These are phyloP conservation scores for Hyposoter dolosus DNA, from an alignment of 2,888 invertebrate species.

Conservation along the genomic window DNA sequence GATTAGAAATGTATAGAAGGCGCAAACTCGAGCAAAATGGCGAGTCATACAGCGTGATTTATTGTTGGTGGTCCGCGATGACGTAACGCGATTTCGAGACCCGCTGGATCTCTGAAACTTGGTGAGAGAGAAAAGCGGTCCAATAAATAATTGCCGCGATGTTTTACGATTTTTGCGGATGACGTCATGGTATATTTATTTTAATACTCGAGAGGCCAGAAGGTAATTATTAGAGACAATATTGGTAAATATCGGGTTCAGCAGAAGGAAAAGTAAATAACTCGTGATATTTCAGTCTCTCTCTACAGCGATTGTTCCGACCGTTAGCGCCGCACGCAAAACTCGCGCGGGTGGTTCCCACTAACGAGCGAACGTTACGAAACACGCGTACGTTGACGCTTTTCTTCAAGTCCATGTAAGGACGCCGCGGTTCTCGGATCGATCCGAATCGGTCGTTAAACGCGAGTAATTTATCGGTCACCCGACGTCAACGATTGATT, in stretches of 20 bases:
- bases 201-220: not conserved
- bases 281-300: constrained; percentile 28
- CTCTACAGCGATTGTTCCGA: constrained; percentile 11
- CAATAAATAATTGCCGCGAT: not conserved
- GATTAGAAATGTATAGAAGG: constrained; percentile 44
- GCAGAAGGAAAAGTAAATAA: not conserved
- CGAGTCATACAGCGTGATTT: constrained; percentile 56
- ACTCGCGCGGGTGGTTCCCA: constrained; percentile 1
- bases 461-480: constrained; percentile 24
- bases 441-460: constrained; percentile 35
- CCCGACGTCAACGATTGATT: not conserved
- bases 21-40: constrained; percentile 25
- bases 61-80: constrained; percentile 46
- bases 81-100: constrained; percentile 51
- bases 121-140: not conserved
- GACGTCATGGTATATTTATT: constrained; percentile 1
- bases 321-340: constrained; percentile 13
- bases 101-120: constrained; percentile 20
- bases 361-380: constrained; percentile 44
- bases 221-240: constrained; percentile 15
- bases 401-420: constrained; percentile 32
- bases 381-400: constrained; percentile 20
- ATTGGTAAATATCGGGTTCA: not conserved
- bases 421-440: not conserved
- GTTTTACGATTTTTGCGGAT: not conserved